Evolutionary conservation across 2,113 vertebrate genomes (phyloP).

Genomic region (Oryzias curvinotus): DNA sequence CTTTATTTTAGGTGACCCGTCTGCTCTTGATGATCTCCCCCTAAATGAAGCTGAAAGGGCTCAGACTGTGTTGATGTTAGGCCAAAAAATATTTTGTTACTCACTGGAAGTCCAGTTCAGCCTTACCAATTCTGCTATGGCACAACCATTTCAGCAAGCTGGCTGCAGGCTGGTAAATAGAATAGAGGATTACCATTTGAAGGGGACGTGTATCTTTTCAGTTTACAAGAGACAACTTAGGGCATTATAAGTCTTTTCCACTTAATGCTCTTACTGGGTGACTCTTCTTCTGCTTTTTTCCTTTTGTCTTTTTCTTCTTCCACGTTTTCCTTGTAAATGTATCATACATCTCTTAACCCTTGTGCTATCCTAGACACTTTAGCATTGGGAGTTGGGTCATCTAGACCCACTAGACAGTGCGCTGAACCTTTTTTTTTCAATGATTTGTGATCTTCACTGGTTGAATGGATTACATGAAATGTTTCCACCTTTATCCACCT

Average conservation of each 20-base stretch:
- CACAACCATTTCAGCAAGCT: background rate
- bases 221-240: background rate
- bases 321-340: too few relatives aligned
- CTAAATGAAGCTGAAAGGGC: background rate
- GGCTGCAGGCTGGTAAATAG: background rate
- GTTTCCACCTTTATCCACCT: too few relatives aligned
- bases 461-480: too few relatives aligned
- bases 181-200: background rate
- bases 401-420: too few relatives aligned
- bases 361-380: too few relatives aligned
- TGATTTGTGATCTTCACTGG: too few relatives aligned
- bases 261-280: too few relatives aligned
- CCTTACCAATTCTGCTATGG: background rate
- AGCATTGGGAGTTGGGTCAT: too few relatives aligned
- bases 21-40: constrained; percentile 1
- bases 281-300: too few relatives aligned
- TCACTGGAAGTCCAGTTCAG: background rate
- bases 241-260: background rate
- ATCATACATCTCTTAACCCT: too few relatives aligned
- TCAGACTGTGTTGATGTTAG: constrained; percentile 4
- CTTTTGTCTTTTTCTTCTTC: too few relatives aligned
- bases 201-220: background rate
- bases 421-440: too few relatives aligned
- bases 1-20: background rate
- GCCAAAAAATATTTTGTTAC: background rate